Base-by-base conservation (phyloP, 1,140 invertebrate species). In the Hyles vespertilio region DNA sequence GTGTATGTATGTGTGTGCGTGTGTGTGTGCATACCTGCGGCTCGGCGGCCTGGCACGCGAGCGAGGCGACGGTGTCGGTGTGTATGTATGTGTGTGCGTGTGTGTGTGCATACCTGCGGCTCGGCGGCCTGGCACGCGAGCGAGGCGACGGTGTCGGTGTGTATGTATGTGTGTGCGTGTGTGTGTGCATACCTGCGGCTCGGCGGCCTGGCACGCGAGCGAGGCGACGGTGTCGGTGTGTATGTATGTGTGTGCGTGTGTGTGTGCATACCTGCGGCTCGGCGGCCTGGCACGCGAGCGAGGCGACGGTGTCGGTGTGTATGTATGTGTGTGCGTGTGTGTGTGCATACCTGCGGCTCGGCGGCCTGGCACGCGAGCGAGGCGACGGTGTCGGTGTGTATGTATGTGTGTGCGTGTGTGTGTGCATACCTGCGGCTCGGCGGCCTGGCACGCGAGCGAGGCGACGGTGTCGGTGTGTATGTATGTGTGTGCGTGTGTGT, bases 191-290 rank as follows among this genome's bases (percentile, higher is more conserved):
- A 95, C 94, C 92, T 99, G 98, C 1, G 98, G 99, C 86, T 99
- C 98, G 3, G 93, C 92, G 0, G 95, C 93, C 90, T 99, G 98
- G 63, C 96, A 96, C 52, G 95, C 94, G 0, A 99, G 96, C 77
- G 95, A 96, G 10, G 98, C 98, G 9, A 99, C 95, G 10, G 98
- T 99, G 82, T 99, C 99, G 7, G 97, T 97, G 82, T 99, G 98
- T 0, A 98, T 98, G n/a, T n/a, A n/a, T n/a, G n/a, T n/a, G 94
- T 92, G 5, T 99, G 90, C 3, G 97, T 98, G 84, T 99, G 98
- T 53, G 99, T 95, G 90, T 99, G n/a, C n/a, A n/a, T n/a, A n/a
- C n/a, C n/a, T n/a, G n/a, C n/a, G n/a, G n/a, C n/a, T n/a, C n/a
- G n/a, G 5, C 7, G 47, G 11, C 47, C 47, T 10, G 11, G 11